Conservation (phyloP, 2,888 invertebrate genomes). For the Stenotaenia linearis region DNA sequence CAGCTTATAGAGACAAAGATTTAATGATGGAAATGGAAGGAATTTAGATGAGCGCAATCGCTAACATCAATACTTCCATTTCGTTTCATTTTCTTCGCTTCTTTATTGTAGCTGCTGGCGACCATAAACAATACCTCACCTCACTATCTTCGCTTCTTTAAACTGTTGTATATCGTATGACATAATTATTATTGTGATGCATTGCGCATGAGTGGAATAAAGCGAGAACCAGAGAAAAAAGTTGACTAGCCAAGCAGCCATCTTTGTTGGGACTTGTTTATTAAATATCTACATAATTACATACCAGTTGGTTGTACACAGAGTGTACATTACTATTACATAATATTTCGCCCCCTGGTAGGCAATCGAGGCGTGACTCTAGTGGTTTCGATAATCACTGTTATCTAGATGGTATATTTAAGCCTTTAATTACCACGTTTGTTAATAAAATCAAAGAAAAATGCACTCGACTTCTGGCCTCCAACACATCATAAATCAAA, state of each 20-base stretch:
- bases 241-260: too few relatives aligned
- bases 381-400: conserved; percentile 10
- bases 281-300: neutral
- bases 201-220: too few relatives aligned
- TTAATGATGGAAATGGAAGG: neutral
- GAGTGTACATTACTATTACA: neutral
- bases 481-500: conserved; percentile 19
- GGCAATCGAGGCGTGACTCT: neutral
- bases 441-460: conserved; percentile 21
- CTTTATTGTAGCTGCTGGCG: too few relatives aligned
- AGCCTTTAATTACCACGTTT: neutral
- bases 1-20: neutral
- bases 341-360: conserved; percentile 19
- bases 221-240: too few relatives aligned
- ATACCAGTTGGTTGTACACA: neutral
- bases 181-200: too few relatives aligned
- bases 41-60: neutral
- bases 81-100: too few relatives aligned
- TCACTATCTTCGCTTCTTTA: too few relatives aligned
- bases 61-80: neutral
- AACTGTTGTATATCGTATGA: too few relatives aligned
- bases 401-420: neutral
- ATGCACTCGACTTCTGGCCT: conserved; percentile 1
- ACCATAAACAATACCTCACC: too few relatives aligned
- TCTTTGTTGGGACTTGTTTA: neutral